These are phyloP conservation scores for Drosophila quadrilineata DNA, from an alignment of 1,140 invertebrate genomes.

Conservation along the genomic window DNA sequence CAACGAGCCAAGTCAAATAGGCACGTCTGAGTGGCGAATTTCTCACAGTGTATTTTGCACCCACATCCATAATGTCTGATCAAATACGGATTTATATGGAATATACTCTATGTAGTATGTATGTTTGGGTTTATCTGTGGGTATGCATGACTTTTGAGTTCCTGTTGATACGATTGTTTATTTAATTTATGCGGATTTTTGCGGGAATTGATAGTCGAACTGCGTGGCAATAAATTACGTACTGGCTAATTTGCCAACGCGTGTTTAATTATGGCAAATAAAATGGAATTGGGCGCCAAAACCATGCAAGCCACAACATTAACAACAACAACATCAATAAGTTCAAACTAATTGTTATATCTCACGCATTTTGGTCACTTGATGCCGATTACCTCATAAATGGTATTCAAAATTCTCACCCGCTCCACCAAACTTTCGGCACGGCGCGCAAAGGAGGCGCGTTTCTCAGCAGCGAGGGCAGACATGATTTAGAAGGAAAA, in stretches of 20 bases:
- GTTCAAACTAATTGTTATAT: slow-evolving; percentile 55
- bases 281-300: slow-evolving; percentile 34
- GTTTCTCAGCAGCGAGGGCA: slow-evolving; percentile 54
- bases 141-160: slow-evolving; percentile 2
- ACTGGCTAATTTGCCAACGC: slow-evolving; percentile 2
- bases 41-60: slow-evolving; percentile 20
- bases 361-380: slow-evolving; percentile 80
- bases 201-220: not conserved
- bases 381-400: slow-evolving; percentile 79
- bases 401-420: slow-evolving; percentile 81
- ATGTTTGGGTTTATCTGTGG: not conserved
- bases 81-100: slow-evolving; percentile 44
- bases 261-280: slow-evolving; percentile 32
- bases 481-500: slow-evolving; percentile 42
- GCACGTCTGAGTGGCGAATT: slow-evolving; percentile 26
- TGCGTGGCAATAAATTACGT: slow-evolving; percentile 39
- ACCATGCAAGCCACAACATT: slow-evolving; percentile 12
- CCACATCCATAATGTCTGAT: slow-evolving; percentile 40
- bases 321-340: slow-evolving; percentile 34
- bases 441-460: slow-evolving; percentile 77
- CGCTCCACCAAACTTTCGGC: slow-evolving; percentile 79
- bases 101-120: slow-evolving; percentile 7
- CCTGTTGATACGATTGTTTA: slow-evolving; percentile 1
- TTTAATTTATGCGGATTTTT: not conserved
- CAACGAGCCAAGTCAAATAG: slow-evolving; percentile 47